Base-by-base conservation (phyloP, 2,888 invertebrate species). In the Athrips mouffetella region DNA sequence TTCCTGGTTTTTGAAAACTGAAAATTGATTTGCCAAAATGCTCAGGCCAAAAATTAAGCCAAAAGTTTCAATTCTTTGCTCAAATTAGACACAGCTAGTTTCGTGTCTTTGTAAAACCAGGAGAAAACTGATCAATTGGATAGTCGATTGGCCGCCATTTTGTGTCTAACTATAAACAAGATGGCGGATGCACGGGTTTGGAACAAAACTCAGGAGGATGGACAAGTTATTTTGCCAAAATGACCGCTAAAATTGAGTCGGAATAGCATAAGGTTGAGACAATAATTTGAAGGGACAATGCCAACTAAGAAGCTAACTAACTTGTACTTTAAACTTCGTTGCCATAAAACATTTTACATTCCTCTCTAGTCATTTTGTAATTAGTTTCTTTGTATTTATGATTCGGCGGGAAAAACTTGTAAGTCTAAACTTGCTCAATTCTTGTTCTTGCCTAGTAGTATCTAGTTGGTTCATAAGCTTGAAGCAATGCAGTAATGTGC, bases 301-400 rank as follows among this genome's bases (percentile, higher is more conserved):
- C 83, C 83, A 81, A 79, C 75, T 71, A 66, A 70, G 76, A 79
- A 70, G 79, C 77, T 78, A 59, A 37, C n/a, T n/a, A 37, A 52
- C 15, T 13, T 33, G 16, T 21, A 25, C 29, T 50, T 51, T 33
- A 66, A 63, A 57, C 59, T 69, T 63, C 59, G 75, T 77, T 74
- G 77, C 76, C 78, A 76, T 68, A 72, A 69, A 41, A 70, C 59
- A 53, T 59, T 62, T 74, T 67, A 84, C 86, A 85, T 87, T 87
- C 84, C 86, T 77, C 67, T 85, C 86, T 86, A 86, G 86, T 86
- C 87, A 86, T 83, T 81, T 75, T 63, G 67, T 63, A 54, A 47
- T 59, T 55, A 57, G 54, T 55, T 50, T 53, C 50, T 51, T 45
- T 57, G 57, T 50, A 44, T 49, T 60, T 60, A 58, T 55, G 54